Evolutionary conservation across 1,140 invertebrate genomes (phyloP).

Genomic region (Drosophila sechellia): DNA sequence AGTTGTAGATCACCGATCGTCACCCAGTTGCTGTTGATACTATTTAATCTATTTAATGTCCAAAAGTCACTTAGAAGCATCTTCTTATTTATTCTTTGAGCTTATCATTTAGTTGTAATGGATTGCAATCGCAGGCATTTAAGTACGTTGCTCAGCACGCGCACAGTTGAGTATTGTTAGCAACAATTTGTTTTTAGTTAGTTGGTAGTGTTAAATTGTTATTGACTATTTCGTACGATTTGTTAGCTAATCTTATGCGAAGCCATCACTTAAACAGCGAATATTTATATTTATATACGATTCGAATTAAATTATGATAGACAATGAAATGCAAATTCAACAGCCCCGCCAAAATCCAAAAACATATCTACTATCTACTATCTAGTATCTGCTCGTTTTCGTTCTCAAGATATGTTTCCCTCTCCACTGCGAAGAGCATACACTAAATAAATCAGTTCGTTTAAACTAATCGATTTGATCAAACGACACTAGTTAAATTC

Average conservation of each 20-base stretch:
- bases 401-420: constrained; percentile 5
- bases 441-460: constrained; percentile 3
- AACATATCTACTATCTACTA: constrained; percentile 1
- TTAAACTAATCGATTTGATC: constrained; percentile 20
- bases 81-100: constrained; percentile 71
- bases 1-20: constrained; percentile 66
- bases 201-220: constrained; percentile 52
- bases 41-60: constrained; percentile 47
- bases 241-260: constrained; percentile 58
- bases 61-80: constrained; percentile 54
- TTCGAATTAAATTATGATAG: constrained; percentile 50
- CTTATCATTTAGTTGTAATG: constrained; percentile 63
- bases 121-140: constrained; percentile 72
- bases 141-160: constrained; percentile 58
- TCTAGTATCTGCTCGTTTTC: constrained; percentile 1
- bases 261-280: constrained; percentile 74
- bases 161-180: constrained; percentile 57
- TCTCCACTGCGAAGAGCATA: neutral
- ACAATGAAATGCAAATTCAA: constrained; percentile 61
- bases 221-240: constrained; percentile 63
- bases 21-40: constrained; percentile 57
- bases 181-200: constrained; percentile 60
- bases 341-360: constrained; percentile 53
- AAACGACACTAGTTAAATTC: constrained; percentile 51
- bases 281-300: constrained; percentile 76